Evolutionary conservation across 2,113 vertebrate species (phyloP).

Genomic region (Fregetta grallaria): DNA sequence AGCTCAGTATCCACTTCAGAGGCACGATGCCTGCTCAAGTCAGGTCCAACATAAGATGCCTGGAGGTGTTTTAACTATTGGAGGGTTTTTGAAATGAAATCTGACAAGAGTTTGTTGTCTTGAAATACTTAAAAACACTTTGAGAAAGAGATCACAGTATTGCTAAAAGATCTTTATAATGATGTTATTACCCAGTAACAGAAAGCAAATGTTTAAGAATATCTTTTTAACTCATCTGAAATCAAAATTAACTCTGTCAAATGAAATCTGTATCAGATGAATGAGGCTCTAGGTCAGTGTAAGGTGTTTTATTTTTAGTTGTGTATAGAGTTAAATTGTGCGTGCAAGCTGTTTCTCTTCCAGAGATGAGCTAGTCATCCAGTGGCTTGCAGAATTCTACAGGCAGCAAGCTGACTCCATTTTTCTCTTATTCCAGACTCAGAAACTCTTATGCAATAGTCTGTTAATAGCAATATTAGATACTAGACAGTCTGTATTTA

Average conservation of each 20-base stretch:
- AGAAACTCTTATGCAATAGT: neutral
- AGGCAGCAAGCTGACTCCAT: neutral
- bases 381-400: neutral
- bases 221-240: neutral
- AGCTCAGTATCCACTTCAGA: neutral
- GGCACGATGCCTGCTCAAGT: neutral
- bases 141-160: rapidly evolving
- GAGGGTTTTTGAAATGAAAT: neutral
- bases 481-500: neutral
- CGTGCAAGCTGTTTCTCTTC: neutral
- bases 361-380: neutral
- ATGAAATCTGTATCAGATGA: neutral
- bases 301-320: neutral
- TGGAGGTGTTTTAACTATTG: neutral
- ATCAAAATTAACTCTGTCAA: neutral
- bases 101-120: neutral
- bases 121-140: neutral
- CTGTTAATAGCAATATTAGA: neutral
- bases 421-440: neutral
- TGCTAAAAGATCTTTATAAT: neutral
- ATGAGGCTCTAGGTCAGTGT: neutral
- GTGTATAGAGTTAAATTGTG: neutral
- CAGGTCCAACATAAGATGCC: neutral
- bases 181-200: neutral
- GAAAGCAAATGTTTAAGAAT: neutral